Evolutionary conservation across 1,140 invertebrate species (phyloP).

Genomic region (Limonius californicus): DNA sequence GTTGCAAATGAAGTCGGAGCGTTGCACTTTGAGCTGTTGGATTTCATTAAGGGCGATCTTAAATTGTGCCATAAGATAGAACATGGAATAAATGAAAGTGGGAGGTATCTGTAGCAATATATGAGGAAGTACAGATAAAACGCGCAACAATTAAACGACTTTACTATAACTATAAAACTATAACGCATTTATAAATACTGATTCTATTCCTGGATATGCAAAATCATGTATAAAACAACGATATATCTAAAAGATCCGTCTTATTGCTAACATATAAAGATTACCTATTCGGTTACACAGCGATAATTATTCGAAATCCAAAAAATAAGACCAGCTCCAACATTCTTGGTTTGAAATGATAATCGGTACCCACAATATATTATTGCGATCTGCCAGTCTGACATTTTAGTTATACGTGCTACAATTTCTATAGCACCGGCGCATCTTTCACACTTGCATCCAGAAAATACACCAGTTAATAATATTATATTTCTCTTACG

Average conservation of each 20-base stretch:
- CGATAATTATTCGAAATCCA: background rate
- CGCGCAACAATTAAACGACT: background rate
- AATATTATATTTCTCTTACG: no score
- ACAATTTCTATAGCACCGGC: background rate
- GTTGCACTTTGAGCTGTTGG: background rate
- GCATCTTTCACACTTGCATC: background rate
- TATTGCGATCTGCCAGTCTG: conserved; percentile 24
- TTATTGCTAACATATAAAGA: conserved; percentile 29
- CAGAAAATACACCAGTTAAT: conserved; percentile 4
- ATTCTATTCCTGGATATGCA: background rate
- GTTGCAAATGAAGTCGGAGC: background rate
- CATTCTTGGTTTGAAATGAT: background rate
- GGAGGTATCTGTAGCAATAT: background rate
- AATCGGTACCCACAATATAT: conserved; percentile 18
- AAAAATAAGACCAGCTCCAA: background rate
- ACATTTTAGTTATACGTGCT: conserved; percentile 3
- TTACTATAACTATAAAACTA: no score
- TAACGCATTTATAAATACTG: no score
- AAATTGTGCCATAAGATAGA: background rate
- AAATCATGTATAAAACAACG: conserved; percentile 9
- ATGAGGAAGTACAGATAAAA: background rate
- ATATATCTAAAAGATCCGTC: conserved; percentile 7
- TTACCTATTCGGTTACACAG: background rate
- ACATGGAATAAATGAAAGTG: no score
- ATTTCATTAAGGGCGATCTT: background rate